Evolutionary conservation across 2,888 invertebrate genomes (phyloP), one percentile per base, ranked within the genome.

Genomic region (Standfussiana lucernea): DNA sequence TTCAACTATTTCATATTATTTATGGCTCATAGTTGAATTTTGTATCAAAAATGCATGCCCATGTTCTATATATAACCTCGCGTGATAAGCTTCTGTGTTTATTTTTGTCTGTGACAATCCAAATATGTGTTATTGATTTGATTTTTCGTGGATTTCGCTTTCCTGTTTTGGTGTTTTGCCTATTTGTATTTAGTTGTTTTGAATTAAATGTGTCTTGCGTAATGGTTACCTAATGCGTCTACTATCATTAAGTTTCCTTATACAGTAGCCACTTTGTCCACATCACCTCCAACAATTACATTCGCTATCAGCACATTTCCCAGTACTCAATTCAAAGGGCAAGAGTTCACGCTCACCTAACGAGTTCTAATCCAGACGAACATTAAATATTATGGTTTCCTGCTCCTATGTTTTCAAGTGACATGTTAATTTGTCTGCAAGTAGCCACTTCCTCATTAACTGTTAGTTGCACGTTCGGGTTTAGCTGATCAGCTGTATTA

Each of bases 371-470:
- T 96, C 95, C 94, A 95, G 95, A 91, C 92, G 93, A 94, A 92
- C 93, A 92, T 94, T 95, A 95, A 94, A 94, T 93, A 95, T 94
- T 91, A 92, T 94, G 89, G 92, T 93, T 95, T 95, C 95, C 95
- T 95, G 95, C 91, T 92, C 89, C 92, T 91, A 91, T 90, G 91
- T 93, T 95, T 95, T 95, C 91, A 94, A 95, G 94, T 94, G 95
- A 94, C 94, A 93, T 94, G 93, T 95, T 95, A 95, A 95, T 95
- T 95, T 92, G 91, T 92, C 89, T 90, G 91, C 95, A 96, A 96
- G 96, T 95, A 96, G 94, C 86, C 88, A 95, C 95, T 95, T 96
- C 96, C 96, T 96, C 95, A 96, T 96, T 96, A 96, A 93, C 88
- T 85, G 92, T 93, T 95, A 94, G 95, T 95, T 95, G 93, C 94